Base-by-base conservation (phyloP, 2,113 vertebrate species). In the Anser cygnoides region DNA sequence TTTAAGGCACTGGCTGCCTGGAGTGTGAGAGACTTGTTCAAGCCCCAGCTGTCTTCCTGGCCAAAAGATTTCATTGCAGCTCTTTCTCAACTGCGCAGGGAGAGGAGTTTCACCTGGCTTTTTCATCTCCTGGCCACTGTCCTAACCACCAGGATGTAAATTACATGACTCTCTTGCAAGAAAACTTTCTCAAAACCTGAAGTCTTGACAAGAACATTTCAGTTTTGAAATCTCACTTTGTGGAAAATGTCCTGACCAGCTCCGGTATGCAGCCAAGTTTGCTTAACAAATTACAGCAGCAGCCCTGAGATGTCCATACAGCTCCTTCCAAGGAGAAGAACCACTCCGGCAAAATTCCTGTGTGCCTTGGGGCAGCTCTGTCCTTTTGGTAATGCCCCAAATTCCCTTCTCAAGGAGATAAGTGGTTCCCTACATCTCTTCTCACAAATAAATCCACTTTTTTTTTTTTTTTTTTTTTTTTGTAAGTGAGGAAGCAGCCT, bases 81-180 rank as follows among this genome's bases (percentile, higher is more conserved):
- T 89, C 86, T 87, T 78, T 83, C 76, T 92, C 39, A 52, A 21
- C 22, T 46, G 17, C 9, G 21, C 35, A 76, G n/a, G 29, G 39
- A 91, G 68, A 71, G 44, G 80, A 90, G 66, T 93, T 93, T 95
- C 80, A 92, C 65, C 65, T 81, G 73, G 23, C 31, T 68, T 49
- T 89, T 92, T 92, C 35, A 76, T 84, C 54, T 79, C 61, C 52
- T 82, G 81, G 67, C 68, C 1, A 2, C 23, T 62, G 54, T 81
- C 62, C 61, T 75, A 89, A 66, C 66, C 35, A 79, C 54, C 31
- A 72, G 50, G 43, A 84, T 78, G 83, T 49, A 95, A 93, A 77
- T 77, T 44, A 72, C n/a, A 50, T 29, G 54, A 73, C 21, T 82
- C 20, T 76, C 59, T 75, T 79, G 61, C 43, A 93, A 86, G 78